Evolutionary conservation across 2,113 vertebrate species (phyloP).

Genomic region (Festucalex cinctus): DNA sequence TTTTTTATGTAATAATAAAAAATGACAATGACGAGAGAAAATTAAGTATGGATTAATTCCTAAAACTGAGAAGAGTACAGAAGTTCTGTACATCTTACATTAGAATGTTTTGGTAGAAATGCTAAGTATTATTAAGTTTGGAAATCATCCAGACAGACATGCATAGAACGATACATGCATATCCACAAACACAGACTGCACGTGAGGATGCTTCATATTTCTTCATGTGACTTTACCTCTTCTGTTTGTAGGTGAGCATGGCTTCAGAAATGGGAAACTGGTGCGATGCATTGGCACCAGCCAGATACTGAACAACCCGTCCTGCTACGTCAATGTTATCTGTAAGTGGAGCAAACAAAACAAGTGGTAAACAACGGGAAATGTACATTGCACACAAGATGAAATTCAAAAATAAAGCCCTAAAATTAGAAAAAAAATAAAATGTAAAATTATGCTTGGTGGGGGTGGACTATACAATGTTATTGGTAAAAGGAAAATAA

Average conservation of each 20-base stretch:
- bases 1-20: neutral
- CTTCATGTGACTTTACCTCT: constrained; percentile 51
- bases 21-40: neutral
- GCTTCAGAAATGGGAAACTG: constrained; percentile 82
- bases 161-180: constrained; percentile 19
- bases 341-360: constrained; percentile 27
- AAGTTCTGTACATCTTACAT: neutral
- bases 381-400: too few species aligned
- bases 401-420: too few species aligned
- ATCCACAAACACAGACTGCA: constrained; percentile 14
- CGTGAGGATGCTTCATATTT: neutral
- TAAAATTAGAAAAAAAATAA: too few species aligned
- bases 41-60: neutral
- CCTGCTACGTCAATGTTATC: constrained; percentile 67
- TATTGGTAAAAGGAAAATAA: too few species aligned
- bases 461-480: too few species aligned
- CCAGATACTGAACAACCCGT: constrained; percentile 64
- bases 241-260: constrained; percentile 80
- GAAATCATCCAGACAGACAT: constrained; percentile 11
- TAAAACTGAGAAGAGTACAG: too few species aligned
- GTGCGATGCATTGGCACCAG: constrained; percentile 76
- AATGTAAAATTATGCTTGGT: too few species aligned
- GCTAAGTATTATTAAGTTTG: neutral
- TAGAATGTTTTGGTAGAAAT: neutral
- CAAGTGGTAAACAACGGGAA: constrained; percentile 14